These are phyloP conservation scores for Anthophora plumipes DNA, from an alignment of 2,888 invertebrate genomes.

Conservation along the genomic window DNA sequence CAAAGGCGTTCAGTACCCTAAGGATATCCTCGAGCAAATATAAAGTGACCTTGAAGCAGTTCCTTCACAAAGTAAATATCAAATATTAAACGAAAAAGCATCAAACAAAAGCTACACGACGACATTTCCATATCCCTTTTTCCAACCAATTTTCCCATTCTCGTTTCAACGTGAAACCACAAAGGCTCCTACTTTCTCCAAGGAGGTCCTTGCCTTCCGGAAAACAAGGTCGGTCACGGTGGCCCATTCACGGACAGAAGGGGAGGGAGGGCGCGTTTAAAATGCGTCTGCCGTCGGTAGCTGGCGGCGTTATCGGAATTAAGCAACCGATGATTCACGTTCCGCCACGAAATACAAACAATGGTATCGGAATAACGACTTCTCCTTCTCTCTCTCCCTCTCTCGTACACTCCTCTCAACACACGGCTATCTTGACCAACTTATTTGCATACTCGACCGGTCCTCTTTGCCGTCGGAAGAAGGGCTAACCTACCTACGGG, in stretches of 20 bases:
- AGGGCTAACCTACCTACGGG: neutral
- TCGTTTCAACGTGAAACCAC: neutral
- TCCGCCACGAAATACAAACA: conserved; percentile 59
- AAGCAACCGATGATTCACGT: conserved; percentile 63
- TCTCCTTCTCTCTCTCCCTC: neutral
- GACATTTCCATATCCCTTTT: neutral
- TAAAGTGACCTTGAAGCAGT: no score
- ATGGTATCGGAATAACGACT: conserved; percentile 62
- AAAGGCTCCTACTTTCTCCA: no score
- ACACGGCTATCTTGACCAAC: conserved; percentile 43
- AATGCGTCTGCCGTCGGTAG: conserved; percentile 5
- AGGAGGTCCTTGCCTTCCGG: conserved; percentile 1
- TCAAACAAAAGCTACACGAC: no score
- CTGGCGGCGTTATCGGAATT: conserved; percentile 39
- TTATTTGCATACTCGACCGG: conserved; percentile 45
- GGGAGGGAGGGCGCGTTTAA: conserved; percentile 1
- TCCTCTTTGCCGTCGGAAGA: no score
- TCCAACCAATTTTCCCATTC: neutral
- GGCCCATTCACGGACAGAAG: neutral
- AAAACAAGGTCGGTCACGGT: neutral
- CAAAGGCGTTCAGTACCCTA: no score
- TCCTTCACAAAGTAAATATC: no score
- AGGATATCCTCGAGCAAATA: no score
- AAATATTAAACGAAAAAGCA: no score
- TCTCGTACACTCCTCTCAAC: neutral